Base-by-base conservation (phyloP, 2,113 vertebrate species). In the Catharus bicknelli region DNA sequence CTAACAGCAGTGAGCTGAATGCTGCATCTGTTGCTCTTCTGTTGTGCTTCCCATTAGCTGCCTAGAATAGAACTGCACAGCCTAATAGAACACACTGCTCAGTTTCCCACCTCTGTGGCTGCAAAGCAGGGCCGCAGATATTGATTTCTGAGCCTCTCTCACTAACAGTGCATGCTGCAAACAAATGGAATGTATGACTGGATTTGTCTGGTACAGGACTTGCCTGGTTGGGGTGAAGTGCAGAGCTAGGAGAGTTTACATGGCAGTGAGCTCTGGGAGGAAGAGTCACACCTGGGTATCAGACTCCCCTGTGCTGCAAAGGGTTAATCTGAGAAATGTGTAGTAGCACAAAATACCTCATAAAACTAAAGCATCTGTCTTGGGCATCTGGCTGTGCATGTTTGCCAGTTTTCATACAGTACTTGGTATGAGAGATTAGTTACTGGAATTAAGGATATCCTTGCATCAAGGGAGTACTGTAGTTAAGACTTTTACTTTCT, bases 401-500 rank as follows among this genome's bases (percentile, higher is more conserved):
- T 95, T 48, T 90, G 82, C 85, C 69, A 34, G 64, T 90, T 85
- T 80, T 85, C 47, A 1, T 48, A 25, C 0, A 11, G 48, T 63
- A 83, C 27, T 79, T 7, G 14, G 21, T 90, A 14, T 53, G 55
- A 94, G 55, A 73, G 55, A 26, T 15, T 67, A 74, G 50, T 63
- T 57, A 45, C 83, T 88, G 85, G 62, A 92, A 55, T 22, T 94
- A 10, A 92, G 64, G 79, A 62, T 90, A 79, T 90, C 40, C n/a
- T 73, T 54, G 34, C 13, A 15, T 53, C 9, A 42, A 40, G 78
- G 43, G 29, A 74, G 36, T 45, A 34, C 53, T 77, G 40, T 59
- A 67, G 82, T 95, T 96, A 95, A 95, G 73, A 67, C 40, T 88
- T 77, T 42, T 26, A 59, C 74, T 90, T 95, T 96, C 95, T 94